Conservation (phyloP, 2,888 invertebrate species). For the Agrochola macilenta region DNA sequence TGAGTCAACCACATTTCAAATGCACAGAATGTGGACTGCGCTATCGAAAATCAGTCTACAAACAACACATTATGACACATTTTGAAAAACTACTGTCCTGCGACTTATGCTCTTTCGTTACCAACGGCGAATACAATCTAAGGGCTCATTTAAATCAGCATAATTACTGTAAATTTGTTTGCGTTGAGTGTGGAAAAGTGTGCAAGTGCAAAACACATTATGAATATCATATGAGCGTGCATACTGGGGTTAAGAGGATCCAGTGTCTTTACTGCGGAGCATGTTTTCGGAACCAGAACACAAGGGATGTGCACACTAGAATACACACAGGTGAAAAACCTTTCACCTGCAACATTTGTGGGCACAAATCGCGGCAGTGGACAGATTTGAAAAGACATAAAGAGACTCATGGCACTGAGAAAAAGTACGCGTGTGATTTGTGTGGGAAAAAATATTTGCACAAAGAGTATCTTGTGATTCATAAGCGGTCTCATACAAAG, state of each 20-base stretch:
- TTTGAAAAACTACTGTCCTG: conserved; percentile 54
- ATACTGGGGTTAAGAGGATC: conserved; percentile 67
- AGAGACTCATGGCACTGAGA: conserved; percentile 47
- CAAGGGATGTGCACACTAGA: conserved; percentile 57
- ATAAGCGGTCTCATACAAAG: conserved; percentile 63
- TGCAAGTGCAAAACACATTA: background rate
- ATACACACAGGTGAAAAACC: conserved; percentile 65
- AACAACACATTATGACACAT: conserved; percentile 65
- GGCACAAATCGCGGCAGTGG: conserved; percentile 33
- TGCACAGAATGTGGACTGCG: conserved; percentile 66
- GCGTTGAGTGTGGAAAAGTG: conserved; percentile 51
- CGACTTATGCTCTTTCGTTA: conserved; percentile 32
- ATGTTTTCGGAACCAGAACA: conserved; percentile 42
- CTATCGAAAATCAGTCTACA: conserved; percentile 42
- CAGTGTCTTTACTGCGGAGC: conserved; percentile 74
- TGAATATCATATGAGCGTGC: conserved; percentile 63
- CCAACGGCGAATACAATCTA: background rate
- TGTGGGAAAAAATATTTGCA: conserved; percentile 64
- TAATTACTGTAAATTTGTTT: conserved; percentile 3
- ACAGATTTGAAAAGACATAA: conserved; percentile 52
- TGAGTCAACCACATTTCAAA: conserved; percentile 17
- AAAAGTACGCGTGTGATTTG: conserved; percentile 58
- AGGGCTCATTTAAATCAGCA: conserved; percentile 38
- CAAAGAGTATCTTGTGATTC: conserved; percentile 39
- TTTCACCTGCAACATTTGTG: conserved; percentile 64